Conservation (phyloP, 1,140 invertebrate species). For the Nasonia vitripennis region DNA sequence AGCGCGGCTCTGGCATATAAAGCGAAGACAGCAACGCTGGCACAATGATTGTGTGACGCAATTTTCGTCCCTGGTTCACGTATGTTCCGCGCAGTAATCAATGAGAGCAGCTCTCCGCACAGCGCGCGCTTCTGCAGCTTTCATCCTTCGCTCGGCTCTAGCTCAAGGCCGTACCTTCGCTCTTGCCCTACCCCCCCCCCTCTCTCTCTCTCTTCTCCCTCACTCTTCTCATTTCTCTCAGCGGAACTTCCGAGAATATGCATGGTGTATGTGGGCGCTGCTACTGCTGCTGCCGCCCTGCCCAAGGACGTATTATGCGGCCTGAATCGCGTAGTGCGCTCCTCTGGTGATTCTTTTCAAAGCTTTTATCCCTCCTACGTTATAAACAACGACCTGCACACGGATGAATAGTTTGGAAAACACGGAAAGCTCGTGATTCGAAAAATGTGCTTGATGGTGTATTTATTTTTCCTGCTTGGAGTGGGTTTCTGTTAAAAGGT, state of each 20-base stretch:
- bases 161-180: conserved; percentile 11
- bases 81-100: conserved; percentile 48
- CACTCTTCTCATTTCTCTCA: conserved; percentile 41
- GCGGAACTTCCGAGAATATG: not conserved
- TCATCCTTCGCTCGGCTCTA: not conserved
- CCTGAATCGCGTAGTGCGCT: no score
- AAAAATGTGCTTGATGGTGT: no score
- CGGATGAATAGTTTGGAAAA: no score
- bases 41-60: conserved; percentile 39
- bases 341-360: no score
- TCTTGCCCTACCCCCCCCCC: not conserved
- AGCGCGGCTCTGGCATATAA: not conserved
- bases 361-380: no score
- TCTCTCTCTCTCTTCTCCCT: conserved; percentile 36
- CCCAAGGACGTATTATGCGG: not conserved
- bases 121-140: conserved; percentile 20
- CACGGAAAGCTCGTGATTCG: no score
- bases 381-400: no score
- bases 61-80: conserved; percentile 49
- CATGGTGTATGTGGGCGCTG: not conserved
- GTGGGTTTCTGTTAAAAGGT: no score
- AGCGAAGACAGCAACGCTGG: not conserved
- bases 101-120: conserved; percentile 39
- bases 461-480: no score
- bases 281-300: not conserved